phyloP scores from a whole-genome alignment of 2,888 invertebrate genomes.

The Eupithecia exiguata region DNA sequence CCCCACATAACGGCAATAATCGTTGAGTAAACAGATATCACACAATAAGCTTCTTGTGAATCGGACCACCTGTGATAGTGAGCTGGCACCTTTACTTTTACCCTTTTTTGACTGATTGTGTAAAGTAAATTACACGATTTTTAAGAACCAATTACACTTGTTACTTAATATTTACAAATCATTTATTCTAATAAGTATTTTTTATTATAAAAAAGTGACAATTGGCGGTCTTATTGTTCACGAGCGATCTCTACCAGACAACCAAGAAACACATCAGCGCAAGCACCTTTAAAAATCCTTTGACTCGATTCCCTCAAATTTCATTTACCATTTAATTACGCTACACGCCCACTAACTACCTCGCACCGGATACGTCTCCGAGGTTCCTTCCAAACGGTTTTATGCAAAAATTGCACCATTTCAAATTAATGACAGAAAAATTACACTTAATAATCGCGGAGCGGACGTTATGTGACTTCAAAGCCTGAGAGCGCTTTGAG shows the following conservation, averaged over 20 bases:
- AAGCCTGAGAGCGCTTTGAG: conserved; percentile 9
- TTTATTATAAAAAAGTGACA: too few species aligned
- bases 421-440: conserved; percentile 43
- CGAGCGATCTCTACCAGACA: too few species aligned
- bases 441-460: conserved; percentile 43
- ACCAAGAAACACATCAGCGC: background rate
- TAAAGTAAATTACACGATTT: too few species aligned
- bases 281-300: background rate
- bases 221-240: too few species aligned
- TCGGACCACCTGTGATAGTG: conserved; percentile 21
- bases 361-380: conserved; percentile 21
- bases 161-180: too few species aligned
- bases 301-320: conserved; percentile 6
- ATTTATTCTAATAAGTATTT: too few species aligned
- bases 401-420: conserved; percentile 34
- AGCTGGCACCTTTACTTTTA: conserved; percentile 24
- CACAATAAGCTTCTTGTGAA: conserved; percentile 33
- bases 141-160: too few species aligned
- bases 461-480: conserved; percentile 32
- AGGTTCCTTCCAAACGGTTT: conserved; percentile 25
- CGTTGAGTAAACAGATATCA: conserved; percentile 24
- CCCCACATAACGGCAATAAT: conserved; percentile 23
- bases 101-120: background rate
- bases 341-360: conserved; percentile 12
- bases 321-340: conserved; percentile 10